Percentiles rank a stretch among this genome's conserved stretches.
phyloP scores from a whole-genome alignment of 2,113 vertebrate genomes.

The Sorex fumeus region DNA sequence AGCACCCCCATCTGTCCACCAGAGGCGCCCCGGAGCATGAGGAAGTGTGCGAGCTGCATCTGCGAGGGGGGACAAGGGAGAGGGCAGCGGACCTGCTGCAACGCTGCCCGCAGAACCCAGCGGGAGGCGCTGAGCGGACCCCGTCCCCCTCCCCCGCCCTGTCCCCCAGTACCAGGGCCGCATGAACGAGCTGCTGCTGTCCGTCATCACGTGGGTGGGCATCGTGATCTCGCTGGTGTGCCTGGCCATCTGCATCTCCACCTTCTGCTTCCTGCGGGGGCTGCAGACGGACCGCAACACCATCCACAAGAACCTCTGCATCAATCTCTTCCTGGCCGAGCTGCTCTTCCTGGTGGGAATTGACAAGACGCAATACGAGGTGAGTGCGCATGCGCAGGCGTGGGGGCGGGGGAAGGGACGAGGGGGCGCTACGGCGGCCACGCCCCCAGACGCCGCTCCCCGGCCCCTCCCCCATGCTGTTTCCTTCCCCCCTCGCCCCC shows the following conservation, averaged over 20 bases:
- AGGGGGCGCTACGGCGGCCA: no score
- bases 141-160: no score
- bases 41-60: slow-evolving; percentile 32
- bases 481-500: not conserved
- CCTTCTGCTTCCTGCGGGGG: slow-evolving; percentile 97
- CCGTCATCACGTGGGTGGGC: slow-evolving; percentile 97
- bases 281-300: slow-evolving; percentile 97
- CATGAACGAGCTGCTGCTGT: slow-evolving; percentile 95
- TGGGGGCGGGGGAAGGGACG: rapidly evolving
- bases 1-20: slow-evolving; percentile 29
- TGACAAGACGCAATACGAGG: slow-evolving; percentile 96
- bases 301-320: slow-evolving; percentile 98
- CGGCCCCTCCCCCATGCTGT: rapidly evolving
- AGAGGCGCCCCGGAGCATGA: slow-evolving; percentile 65
- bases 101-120: not conserved
- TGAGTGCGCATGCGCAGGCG: slow-evolving; percentile 65
- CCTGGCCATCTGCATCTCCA: slow-evolving; percentile 96
- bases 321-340: slow-evolving; percentile 97
- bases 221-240: slow-evolving; percentile 97
- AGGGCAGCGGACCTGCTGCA: no score
- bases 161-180: slow-evolving; percentile 91
- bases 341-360: slow-evolving; percentile 97
- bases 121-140: no score
- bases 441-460: not conserved
- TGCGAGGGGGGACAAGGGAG: slow-evolving; percentile 1